Base-by-base conservation (phyloP, 2,888 invertebrate species). In the Erebia palarica region DNA sequence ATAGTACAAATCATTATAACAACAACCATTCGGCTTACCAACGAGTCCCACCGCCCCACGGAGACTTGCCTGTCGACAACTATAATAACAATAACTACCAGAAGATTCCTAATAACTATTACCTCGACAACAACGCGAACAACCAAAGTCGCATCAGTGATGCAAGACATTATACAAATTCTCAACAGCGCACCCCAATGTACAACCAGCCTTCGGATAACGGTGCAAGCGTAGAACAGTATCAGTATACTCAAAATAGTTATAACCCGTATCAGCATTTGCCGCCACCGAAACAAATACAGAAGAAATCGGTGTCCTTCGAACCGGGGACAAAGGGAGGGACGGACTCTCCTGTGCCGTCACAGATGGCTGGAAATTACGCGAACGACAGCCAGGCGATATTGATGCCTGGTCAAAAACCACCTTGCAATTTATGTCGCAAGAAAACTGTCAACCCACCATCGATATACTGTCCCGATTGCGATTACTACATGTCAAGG, bases 401-500 rank as follows among this genome's bases (percentile, higher is more conserved):
- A 21, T 64, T 75, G 70, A 94, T 82, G 11, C 55, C 75, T 51
- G 78, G 76, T 55, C 87, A 95, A 79, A 95, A 96, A 72, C 93
- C 95, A 11, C 96, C 96, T 72, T 98, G 98, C 86, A 96, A 97
- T 88, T 94, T 98, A 79, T 98, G 98, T 88, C 94, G 97, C 71
- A 98, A 98, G 86, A 97, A 97, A 82, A 95, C 96, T 75, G 96
- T 97, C 18, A 94, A 94, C 65, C 95, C 96, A 16, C 96, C 97
- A 14, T 95, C 96, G 51, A 94, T 96, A 78, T 98, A 98, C 85
- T 98, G 98, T 88, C 94, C 96, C 65, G 98, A 98, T 89, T 98
- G 98, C 90, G 97, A 98, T 84, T 98, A 97, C 91, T 98, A 98
- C 84, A 96, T 98, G 96, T 97, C 97, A 75, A 94, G 96, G 82